Base-by-base conservation (phyloP, 2,113 vertebrate species). In the Corvus moneduloides region DNA sequence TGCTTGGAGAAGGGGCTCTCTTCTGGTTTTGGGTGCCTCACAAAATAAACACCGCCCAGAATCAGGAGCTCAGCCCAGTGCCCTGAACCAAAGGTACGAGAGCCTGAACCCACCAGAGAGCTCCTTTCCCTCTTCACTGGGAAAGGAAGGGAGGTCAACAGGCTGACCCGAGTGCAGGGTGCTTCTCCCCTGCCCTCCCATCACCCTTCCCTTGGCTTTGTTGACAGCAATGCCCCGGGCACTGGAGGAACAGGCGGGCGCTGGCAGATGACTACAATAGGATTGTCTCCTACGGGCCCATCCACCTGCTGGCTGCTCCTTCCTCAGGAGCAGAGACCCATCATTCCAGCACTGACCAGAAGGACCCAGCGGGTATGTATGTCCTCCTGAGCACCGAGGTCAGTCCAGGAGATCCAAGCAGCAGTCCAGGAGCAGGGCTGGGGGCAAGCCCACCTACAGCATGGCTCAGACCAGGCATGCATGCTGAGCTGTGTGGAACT, bases 261-360 rank as follows among this genome's bases (percentile, higher is more conserved):
- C 81, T 90, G 62, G 35, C 9, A 1, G 74, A 92, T 56, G 89
- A 92, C 30, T 93, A 97, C 87, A 94, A 71, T 9, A 97, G 97
- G 73, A 87, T 97, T n/a, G 85, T 97, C 24, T 97, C 97, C 75
- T 98, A 96, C 0, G 97, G 97, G 11, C 97, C 97, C 32, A 96
- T 98, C 68, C 77, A 80, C 19, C 67, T 98, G 33, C 63, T 82
- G 44, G 43, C 79, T 85, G 52, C 84, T 55, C 49, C 93, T 41
- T 54, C 75, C 66, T 18, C 55, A 5, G 84, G 27, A 79, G 72
- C 22, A 22, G 86, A 56, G 76, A 76, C 44, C 9, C 75, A 35
- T 14, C 77, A 9, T 10, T 75, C 90, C 33, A 93, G 77, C 27
- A 48, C 46, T 30, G 76, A 59, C 13, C 87, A 43, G 7, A 46